Conservation (phyloP, 1,140 invertebrate genomes). For the Nylanderia fulva region DNA sequence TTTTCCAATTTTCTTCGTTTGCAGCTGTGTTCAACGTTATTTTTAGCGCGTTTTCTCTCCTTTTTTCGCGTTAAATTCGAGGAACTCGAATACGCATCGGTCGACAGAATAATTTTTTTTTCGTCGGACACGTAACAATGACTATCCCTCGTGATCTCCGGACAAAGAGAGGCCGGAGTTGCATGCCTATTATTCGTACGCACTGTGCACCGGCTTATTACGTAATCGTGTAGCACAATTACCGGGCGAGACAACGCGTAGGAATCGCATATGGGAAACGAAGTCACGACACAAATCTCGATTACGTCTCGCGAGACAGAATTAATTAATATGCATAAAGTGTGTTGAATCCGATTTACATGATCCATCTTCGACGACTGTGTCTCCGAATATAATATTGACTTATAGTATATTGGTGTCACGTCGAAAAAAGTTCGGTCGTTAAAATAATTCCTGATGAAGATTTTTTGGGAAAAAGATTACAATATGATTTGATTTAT, state of each 20-base stretch:
- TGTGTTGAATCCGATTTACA: constrained; percentile 40
- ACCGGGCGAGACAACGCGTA: constrained; percentile 68
- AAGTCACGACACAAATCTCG: constrained; percentile 82
- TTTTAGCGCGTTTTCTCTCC: constrained; percentile 12
- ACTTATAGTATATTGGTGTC: background rate
- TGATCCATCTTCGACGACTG: constrained; percentile 15
- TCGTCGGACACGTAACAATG: constrained; percentile 31
- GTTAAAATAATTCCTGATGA: background rate
- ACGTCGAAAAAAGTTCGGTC: background rate
- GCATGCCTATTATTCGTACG: constrained; percentile 66
- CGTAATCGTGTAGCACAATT: constrained; percentile 70
- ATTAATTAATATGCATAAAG: constrained; percentile 3
- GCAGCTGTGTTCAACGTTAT: background rate
- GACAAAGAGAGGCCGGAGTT: constrained; percentile 54
- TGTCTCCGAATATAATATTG: background rate
- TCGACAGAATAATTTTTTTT: constrained; percentile 21
- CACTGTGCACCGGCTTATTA: constrained; percentile 48
- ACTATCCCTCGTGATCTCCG: constrained; percentile 30
- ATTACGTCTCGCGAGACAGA: constrained; percentile 62
- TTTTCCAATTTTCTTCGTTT: constrained; percentile 14
- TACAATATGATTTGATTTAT: background rate
- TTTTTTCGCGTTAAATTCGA: constrained; percentile 35
- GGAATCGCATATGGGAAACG: constrained; percentile 79
- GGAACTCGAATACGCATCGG: constrained; percentile 19
- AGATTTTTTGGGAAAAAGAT: background rate